phyloP scores from a whole-genome alignment of 1,140 invertebrate genomes.

The Euborellia annulipes region DNA sequence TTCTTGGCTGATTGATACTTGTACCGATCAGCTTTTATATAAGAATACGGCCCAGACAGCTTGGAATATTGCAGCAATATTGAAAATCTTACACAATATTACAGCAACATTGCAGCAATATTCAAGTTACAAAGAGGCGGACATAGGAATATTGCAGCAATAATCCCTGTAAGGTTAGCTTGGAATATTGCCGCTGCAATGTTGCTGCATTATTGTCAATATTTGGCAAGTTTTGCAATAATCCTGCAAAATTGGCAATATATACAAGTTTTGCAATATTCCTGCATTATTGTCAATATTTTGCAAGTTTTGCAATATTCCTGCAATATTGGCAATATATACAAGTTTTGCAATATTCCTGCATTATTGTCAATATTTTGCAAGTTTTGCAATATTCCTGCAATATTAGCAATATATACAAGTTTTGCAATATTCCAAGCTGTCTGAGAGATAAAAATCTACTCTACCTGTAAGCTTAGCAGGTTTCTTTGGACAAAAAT shows the following conservation, averaged over 20 bases:
- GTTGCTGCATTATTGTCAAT: too few relatives aligned
- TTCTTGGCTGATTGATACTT: neutral
- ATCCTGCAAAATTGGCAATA: too few relatives aligned
- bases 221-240: too few relatives aligned
- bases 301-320: neutral
- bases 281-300: too few relatives aligned
- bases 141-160: too few relatives aligned
- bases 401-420: neutral
- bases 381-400: neutral
- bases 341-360: too few relatives aligned
- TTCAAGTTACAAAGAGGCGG: too few relatives aligned
- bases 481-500: slow-evolving; percentile 39
- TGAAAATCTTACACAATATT: neutral
- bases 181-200: too few relatives aligned
- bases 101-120: neutral
- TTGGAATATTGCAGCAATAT: neutral
- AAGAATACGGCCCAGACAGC: neutral
- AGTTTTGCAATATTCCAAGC: neutral
- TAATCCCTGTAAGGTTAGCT: too few relatives aligned
- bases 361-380: too few relatives aligned
- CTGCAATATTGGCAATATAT: neutral
- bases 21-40: neutral
- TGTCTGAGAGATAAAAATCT: neutral
- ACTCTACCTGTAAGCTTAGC: slow-evolving; percentile 39
- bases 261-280: too few relatives aligned